A percentile compares a stretch with the other conserved stretches of the same genome.
Conservation (phyloP, 2,888 invertebrate genomes). For the Hyposoter didymator region DNA sequence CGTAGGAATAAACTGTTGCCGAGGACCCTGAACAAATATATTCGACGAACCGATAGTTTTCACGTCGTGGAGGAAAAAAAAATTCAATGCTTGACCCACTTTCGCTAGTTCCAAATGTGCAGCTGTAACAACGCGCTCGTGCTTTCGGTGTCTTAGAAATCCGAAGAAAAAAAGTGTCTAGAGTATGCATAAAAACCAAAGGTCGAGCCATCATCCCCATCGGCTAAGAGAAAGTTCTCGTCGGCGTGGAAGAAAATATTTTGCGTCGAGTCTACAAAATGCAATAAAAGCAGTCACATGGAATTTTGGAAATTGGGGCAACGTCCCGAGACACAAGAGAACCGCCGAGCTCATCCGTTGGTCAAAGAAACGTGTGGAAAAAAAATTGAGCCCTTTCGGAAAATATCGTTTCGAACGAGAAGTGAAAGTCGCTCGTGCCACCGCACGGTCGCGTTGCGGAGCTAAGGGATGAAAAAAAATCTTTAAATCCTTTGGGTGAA, state of each 20-base stretch:
- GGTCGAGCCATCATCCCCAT: slow-evolving; percentile 48
- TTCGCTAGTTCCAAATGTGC: slow-evolving; percentile 37
- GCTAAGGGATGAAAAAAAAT: slow-evolving; percentile 59
- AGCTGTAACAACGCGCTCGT: slow-evolving; percentile 37
- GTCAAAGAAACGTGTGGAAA: slow-evolving; percentile 20
- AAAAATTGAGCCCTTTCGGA: slow-evolving; percentile 61
- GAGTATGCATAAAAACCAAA: slow-evolving; percentile 15
- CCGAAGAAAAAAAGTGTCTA: slow-evolving; percentile 50
- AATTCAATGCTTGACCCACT: slow-evolving; percentile 60
- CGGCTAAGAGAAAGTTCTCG: slow-evolving; percentile 59
- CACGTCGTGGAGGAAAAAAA: slow-evolving; percentile 22
- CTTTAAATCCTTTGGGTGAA: slow-evolving; percentile 53
- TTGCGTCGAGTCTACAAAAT: slow-evolving; percentile 21
- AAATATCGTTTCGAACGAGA: slow-evolving; percentile 49
- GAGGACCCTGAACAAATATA: slow-evolving; percentile 17
- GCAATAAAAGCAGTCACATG: slow-evolving; percentile 49
- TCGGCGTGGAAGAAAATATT: slow-evolving; percentile 48
- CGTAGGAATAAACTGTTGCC: not conserved
- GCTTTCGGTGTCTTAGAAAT: slow-evolving; percentile 33
- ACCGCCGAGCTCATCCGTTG: slow-evolving; percentile 5
- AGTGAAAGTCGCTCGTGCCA: slow-evolving; percentile 63
- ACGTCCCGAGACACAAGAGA: slow-evolving; percentile 25
- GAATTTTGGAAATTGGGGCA: slow-evolving; percentile 65
- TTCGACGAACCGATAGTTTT: not conserved
- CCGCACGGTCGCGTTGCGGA: not conserved